Evolutionary conservation across 2,113 vertebrate species (phyloP).

Genomic region (Nymphicus hollandicus): DNA sequence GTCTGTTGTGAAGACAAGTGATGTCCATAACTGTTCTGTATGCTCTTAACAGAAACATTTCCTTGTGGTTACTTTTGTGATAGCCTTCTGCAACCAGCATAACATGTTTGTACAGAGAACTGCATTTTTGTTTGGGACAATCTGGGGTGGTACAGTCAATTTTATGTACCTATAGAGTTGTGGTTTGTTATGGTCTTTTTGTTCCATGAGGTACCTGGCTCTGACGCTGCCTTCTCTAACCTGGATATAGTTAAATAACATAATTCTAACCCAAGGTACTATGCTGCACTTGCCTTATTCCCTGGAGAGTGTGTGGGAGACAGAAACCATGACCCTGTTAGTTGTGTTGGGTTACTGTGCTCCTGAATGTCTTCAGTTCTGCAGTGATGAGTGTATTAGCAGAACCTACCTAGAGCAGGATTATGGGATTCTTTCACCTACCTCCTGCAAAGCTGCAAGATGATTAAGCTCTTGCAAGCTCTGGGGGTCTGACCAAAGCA

Average conservation of each 20-base stretch:
- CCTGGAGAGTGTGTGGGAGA: background rate
- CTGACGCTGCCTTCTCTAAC: background rate
- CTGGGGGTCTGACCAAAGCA: background rate
- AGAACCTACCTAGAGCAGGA: background rate
- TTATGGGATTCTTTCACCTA: background rate
- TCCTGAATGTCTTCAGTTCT: background rate
- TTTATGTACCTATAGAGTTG: background rate
- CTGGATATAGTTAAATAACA: background rate
- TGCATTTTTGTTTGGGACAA: background rate
- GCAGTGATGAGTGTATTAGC: background rate
- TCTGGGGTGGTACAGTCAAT: background rate
- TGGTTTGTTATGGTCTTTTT: background rate
- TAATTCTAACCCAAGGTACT: background rate
- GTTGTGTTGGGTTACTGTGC: background rate
- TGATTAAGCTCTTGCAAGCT: background rate
- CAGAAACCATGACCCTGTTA: background rate
- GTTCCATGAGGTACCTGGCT: accelerated
- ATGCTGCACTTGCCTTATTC: background rate
- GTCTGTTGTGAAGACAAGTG: background rate
- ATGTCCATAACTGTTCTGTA: accelerated
- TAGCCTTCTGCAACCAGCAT: background rate
- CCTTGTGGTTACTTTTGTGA: background rate
- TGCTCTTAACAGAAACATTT: background rate
- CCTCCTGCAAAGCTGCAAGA: background rate
- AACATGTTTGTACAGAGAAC: background rate